A percentile compares a stretch with the other conserved stretches of the same genome.
phyloP scores from a whole-genome alignment of 2,888 invertebrate genomes.

The Pseudeuparius sepicola region DNA sequence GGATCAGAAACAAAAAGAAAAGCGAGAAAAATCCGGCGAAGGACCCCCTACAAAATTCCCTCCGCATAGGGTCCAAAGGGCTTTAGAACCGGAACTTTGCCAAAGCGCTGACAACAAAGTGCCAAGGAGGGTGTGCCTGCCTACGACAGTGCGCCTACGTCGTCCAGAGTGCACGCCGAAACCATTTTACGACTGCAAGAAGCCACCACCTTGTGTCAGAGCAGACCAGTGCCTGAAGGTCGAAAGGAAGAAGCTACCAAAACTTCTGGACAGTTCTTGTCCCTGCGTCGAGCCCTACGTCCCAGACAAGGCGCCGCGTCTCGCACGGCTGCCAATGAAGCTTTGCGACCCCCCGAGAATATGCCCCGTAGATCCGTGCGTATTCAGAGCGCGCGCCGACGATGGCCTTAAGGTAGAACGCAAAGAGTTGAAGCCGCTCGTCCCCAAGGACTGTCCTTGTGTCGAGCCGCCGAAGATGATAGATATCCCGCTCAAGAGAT shows the following conservation, averaged over 20 bases:
- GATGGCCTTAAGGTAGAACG: slow-evolving; percentile 12
- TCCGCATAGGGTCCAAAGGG: too few species aligned
- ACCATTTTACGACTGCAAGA: slow-evolving; percentile 14
- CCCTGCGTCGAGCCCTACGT: slow-evolving; percentile 21
- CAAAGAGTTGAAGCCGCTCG: slow-evolving; percentile 15
- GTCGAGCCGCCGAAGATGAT: slow-evolving; percentile 21
- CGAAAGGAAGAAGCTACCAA: slow-evolving; percentile 21
- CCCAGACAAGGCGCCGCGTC: slow-evolving; percentile 18
- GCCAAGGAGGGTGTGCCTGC: slow-evolving; percentile 15
- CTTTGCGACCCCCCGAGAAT: slow-evolving; percentile 23
- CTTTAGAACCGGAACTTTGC: slow-evolving; percentile 18
- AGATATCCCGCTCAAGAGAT: slow-evolving; percentile 17
- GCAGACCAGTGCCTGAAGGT: slow-evolving; percentile 21
- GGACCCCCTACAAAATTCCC: too few species aligned
- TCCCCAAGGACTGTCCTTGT: slow-evolving; percentile 21
- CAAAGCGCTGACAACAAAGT: not conserved
- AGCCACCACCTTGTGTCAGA: slow-evolving; percentile 18
- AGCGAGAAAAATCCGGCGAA: too few species aligned
- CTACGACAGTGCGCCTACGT: slow-evolving; percentile 17
- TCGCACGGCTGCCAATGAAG: slow-evolving; percentile 20
- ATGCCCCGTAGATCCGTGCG: slow-evolving; percentile 14
- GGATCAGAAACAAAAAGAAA: too few species aligned
- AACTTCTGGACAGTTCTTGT: slow-evolving; percentile 16
- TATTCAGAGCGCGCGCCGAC: slow-evolving; percentile 18
- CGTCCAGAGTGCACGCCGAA: slow-evolving; percentile 14